phyloP scores from a whole-genome alignment of 2,888 invertebrate species.

The Thecophora atra region DNA sequence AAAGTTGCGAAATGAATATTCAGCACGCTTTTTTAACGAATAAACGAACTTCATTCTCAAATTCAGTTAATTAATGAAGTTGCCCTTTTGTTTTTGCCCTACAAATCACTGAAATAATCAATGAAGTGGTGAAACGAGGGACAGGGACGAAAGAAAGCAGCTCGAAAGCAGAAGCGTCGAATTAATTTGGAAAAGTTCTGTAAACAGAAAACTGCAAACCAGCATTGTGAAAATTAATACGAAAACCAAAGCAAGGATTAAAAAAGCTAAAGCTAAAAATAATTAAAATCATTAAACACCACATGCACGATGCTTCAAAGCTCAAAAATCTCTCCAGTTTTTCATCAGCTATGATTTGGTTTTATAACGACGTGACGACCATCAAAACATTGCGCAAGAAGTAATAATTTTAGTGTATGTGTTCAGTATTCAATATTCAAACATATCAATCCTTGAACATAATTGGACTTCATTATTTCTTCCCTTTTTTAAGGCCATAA shows the following conservation, averaged over 20 bases:
- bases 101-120: background rate
- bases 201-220: background rate
- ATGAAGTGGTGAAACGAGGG: too few relatives aligned
- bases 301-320: background rate
- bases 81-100: background rate
- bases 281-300: slow-evolving; percentile 6
- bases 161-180: background rate
- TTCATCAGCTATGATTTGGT: background rate
- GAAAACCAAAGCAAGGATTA: background rate
- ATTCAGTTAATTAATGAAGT: slow-evolving; percentile 1
- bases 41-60: background rate
- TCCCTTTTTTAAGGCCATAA: too few relatives aligned
- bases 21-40: background rate
- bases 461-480: too few relatives aligned
- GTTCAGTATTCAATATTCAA: too few relatives aligned
- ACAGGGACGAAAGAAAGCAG: background rate
- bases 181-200: background rate
- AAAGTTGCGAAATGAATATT: too few relatives aligned
- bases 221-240: background rate
- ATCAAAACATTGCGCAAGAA: background rate
- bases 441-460: too few relatives aligned
- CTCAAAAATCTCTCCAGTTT: background rate
- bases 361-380: background rate
- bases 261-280: background rate
- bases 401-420: background rate